A percentile compares a stretch with the other conserved stretches of the same genome.
Evolutionary conservation across 2,113 vertebrate genomes (phyloP).

Genomic region (Chinchilla lanigera): DNA sequence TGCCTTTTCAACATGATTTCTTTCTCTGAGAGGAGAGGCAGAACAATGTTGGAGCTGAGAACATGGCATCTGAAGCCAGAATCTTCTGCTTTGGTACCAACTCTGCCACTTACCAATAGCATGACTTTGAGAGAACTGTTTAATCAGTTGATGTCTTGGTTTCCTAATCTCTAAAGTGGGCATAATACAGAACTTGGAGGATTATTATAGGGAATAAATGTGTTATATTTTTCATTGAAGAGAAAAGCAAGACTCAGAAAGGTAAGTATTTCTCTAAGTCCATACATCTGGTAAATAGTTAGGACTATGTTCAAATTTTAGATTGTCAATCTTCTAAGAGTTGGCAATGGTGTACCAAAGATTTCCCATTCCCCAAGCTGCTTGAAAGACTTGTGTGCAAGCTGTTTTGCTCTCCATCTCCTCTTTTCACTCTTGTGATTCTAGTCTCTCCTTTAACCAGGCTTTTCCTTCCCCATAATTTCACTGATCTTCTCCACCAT

Average conservation of each 20-base stretch:
- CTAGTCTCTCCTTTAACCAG: not conserved
- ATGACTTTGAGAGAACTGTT: not conserved
- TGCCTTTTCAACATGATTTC: not conserved
- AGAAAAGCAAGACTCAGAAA: constrained; percentile 23
- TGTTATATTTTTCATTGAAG: not conserved
- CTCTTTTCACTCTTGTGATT: not conserved
- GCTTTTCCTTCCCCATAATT: not conserved
- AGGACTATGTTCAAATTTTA: not conserved
- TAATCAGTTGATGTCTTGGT: not conserved
- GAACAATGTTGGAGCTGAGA: not conserved
- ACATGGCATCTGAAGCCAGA: not conserved
- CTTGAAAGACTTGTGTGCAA: not conserved
- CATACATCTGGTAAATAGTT: not conserved
- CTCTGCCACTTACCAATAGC: not conserved
- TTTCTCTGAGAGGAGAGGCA: not conserved
- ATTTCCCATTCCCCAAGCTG: too few species aligned
- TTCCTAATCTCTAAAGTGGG: constrained; percentile 29
- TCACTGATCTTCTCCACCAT: not conserved
- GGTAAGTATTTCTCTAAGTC: not conserved
- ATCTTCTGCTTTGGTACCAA: not conserved
- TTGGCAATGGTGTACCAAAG: fast-evolving
- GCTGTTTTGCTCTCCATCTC: not conserved
- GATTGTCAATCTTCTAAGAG: not conserved
- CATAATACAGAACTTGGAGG: not conserved
- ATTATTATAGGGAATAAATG: not conserved